These are phyloP conservation scores for Hemithea aestivaria DNA, from an alignment of 2,888 invertebrate genomes.

Conservation along the genomic window DNA sequence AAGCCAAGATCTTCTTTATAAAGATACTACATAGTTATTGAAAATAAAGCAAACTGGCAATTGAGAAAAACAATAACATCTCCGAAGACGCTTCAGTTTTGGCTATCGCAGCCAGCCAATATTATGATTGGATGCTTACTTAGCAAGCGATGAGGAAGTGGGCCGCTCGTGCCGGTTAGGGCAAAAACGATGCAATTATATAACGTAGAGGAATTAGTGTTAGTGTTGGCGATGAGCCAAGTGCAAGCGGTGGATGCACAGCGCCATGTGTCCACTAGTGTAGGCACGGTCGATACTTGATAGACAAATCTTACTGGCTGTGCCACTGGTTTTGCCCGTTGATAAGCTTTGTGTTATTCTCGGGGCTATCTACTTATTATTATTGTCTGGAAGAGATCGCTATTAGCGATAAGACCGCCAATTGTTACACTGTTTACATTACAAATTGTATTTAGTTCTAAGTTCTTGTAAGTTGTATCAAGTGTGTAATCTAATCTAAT, in stretches of 20 bases:
- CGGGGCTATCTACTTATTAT: too few relatives aligned
- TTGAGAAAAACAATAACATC: neutral
- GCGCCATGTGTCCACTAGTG: conserved; percentile 17
- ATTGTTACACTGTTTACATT: too few relatives aligned
- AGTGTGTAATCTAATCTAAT: too few relatives aligned
- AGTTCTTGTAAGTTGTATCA: too few relatives aligned
- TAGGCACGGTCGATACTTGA: neutral
- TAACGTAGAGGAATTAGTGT: conserved; percentile 70
- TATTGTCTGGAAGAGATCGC: too few relatives aligned
- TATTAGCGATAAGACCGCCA: too few relatives aligned
- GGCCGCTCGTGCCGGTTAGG: conserved; percentile 35
- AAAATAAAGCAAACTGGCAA: too few relatives aligned
- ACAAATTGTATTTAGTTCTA: too few relatives aligned
- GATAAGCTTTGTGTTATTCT: too few relatives aligned
- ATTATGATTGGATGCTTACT: conserved; percentile 29
- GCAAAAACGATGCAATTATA: conserved; percentile 71
- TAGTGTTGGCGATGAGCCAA: conserved; percentile 62
- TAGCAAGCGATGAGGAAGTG: conserved; percentile 25
- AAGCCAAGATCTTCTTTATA: too few relatives aligned
- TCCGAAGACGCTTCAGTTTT: conserved; percentile 3
- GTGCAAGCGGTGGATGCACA: conserved; percentile 43
- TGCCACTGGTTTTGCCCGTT: too few relatives aligned
- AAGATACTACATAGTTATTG: too few relatives aligned
- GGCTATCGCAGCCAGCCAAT: conserved; percentile 18
- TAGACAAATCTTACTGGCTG: conserved; percentile 8